phyloP scores from a whole-genome alignment of 2,797 vertebrate genomes.

The Spea hammondii region DNA sequence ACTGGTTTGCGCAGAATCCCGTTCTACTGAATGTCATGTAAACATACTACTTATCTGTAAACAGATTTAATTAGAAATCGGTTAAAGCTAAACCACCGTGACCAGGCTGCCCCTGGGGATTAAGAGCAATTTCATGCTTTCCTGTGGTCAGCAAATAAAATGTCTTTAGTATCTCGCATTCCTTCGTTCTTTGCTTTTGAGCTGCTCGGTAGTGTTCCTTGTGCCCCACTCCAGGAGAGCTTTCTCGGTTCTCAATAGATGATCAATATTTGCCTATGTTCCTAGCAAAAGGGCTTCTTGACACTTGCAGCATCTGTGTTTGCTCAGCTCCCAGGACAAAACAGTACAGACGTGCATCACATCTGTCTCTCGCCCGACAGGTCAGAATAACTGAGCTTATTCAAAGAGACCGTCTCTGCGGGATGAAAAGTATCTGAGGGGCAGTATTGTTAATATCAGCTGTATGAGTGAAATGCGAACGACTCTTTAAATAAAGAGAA shows the following conservation, averaged over 20 bases:
- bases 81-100: constrained; percentile 49
- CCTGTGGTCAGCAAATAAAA: constrained; percentile 50
- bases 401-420: constrained; percentile 11
- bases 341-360: constrained; percentile 39
- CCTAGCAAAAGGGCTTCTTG: constrained; percentile 39
- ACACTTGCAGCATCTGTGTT: constrained; percentile 52
- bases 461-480: background rate
- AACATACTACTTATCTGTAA: constrained; percentile 47
- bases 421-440: constrained; percentile 10
- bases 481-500: constrained; percentile 23
- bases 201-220: constrained; percentile 25
- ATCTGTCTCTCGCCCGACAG: constrained; percentile 40
- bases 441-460: background rate
- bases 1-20: background rate
- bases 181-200: constrained; percentile 28
- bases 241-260: constrained; percentile 34
- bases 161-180: constrained; percentile 44
- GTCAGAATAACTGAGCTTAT: constrained; percentile 32
- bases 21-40: constrained; percentile 28
- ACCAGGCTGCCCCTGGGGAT: constrained; percentile 41
- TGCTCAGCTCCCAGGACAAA: constrained; percentile 47
- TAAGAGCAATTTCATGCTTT: constrained; percentile 43
- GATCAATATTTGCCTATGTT: constrained; percentile 51
- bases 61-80: constrained; percentile 53
- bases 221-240: constrained; percentile 6